Percentiles rank a stretch among this genome's conserved stretches.
phyloP scores from a whole-genome alignment of 2,113 vertebrate genomes.

The Pseudonaja textilis region DNA sequence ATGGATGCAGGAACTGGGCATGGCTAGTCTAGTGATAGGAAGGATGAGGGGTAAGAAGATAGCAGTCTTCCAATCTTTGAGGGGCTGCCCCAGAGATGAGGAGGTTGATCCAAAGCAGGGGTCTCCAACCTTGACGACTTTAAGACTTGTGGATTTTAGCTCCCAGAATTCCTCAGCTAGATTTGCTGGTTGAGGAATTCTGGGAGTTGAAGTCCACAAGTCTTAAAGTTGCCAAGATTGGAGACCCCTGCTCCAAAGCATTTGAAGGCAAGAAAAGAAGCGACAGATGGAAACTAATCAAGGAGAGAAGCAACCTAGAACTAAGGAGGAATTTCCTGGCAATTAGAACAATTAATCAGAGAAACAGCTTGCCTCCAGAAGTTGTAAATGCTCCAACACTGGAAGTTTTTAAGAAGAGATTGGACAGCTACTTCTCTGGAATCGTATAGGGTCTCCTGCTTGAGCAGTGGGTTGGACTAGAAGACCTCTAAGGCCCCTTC shows the following conservation, averaged over 20 bases:
- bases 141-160: no score
- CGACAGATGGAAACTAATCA: background rate
- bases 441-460: background rate
- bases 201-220: no score
- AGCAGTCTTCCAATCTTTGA: no score
- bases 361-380: background rate
- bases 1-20: no score
- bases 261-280: background rate
- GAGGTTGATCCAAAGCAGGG: background rate
- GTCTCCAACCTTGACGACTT: no score
- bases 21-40: no score
- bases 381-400: background rate
- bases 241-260: background rate
- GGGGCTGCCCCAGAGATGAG: background rate
- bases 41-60: background rate
- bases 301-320: background rate
- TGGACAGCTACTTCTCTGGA: background rate
- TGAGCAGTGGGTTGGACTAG: no score
- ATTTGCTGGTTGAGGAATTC: no score
- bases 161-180: no score
- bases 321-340: background rate
- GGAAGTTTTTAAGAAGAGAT: background rate
- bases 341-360: background rate
- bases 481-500: background rate
- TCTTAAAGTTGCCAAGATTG: no score